phyloP scores from a whole-genome alignment of 30 jellyfish, hydroid and myxozoan genomes.

The Sanderia malayensis region DNA sequence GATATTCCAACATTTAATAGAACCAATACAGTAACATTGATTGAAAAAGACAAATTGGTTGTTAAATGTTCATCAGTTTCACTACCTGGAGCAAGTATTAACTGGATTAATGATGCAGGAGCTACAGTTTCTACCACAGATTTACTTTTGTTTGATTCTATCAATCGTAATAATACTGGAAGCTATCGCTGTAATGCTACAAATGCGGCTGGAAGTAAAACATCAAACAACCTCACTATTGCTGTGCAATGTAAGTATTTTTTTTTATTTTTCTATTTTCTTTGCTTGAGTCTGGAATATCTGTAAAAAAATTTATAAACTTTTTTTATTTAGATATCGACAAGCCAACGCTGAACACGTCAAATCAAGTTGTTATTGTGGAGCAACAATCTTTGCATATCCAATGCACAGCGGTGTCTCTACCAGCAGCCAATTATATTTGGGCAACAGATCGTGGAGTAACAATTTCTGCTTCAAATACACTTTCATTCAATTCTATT shows the following conservation, averaged over 20 bases:
- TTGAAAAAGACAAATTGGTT: background rate
- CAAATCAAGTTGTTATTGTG: background rate
- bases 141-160: background rate
- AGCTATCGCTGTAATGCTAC: constrained; percentile 14
- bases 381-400: background rate
- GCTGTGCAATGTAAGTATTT: constrained; percentile 24
- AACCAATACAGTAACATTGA: background rate
- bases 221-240: constrained; percentile 5
- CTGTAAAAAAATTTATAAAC: background rate
- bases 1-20: constrained; percentile 28
- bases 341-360: background rate
- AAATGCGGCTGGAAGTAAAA: constrained; percentile 4
- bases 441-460: constrained; percentile 4
- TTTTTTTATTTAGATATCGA: background rate
- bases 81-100: background rate
- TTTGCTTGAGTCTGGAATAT: background rate
- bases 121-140: background rate
- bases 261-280: background rate
- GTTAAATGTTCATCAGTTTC: constrained; percentile 6
- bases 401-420: background rate
- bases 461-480: background rate
- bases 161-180: constrained; percentile 4
- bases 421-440: constrained; percentile 4
- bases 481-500: background rate
- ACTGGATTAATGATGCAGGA: constrained; percentile 12